Percentiles rank a stretch among this genome's conserved stretches.
These are phyloP conservation scores for Leptopilina drosophilae DNA, from an alignment of 2,888 invertebrate species.

Conservation along the genomic window DNA sequence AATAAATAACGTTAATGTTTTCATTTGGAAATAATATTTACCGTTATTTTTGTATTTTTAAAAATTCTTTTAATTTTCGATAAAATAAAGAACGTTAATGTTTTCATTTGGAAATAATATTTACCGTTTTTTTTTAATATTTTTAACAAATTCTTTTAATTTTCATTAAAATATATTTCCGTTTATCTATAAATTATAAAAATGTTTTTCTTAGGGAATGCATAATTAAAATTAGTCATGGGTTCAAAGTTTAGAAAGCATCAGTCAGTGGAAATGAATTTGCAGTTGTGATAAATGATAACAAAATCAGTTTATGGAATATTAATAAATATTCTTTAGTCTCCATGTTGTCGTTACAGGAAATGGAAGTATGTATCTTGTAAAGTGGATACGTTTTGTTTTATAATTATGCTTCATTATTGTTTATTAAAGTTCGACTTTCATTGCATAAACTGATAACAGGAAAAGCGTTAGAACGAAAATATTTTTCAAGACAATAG, in stretches of 20 bases:
- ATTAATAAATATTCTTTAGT: constrained; percentile 3
- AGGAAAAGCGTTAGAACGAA: not conserved
- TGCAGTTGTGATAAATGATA: not conserved
- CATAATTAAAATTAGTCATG: not conserved
- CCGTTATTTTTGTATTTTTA: too few species aligned
- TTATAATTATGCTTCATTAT: not conserved
- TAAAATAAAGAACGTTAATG: too few species aligned
- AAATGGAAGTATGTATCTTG: constrained; percentile 1
- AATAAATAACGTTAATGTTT: too few species aligned
- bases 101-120: too few species aligned
- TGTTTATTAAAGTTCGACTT: not conserved
- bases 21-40: too few species aligned
- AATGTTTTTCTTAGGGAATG: not conserved
- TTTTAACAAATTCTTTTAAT: too few species aligned
- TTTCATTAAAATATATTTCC: too few species aligned
- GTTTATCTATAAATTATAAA: too few species aligned
- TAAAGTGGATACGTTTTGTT: constrained; percentile 15
- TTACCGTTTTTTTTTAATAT: too few species aligned
- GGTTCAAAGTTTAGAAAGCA: constrained; percentile 9
- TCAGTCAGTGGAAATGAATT: not conserved
- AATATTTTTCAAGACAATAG: too few species aligned
- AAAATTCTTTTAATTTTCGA: too few species aligned
- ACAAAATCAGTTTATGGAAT: not conserved
- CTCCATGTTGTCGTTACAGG: not conserved
- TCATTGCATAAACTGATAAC: not conserved